These are phyloP conservation scores for Sciurus vulgaris DNA, from an alignment of 2,797 vertebrate genomes.

Conservation along the genomic window DNA sequence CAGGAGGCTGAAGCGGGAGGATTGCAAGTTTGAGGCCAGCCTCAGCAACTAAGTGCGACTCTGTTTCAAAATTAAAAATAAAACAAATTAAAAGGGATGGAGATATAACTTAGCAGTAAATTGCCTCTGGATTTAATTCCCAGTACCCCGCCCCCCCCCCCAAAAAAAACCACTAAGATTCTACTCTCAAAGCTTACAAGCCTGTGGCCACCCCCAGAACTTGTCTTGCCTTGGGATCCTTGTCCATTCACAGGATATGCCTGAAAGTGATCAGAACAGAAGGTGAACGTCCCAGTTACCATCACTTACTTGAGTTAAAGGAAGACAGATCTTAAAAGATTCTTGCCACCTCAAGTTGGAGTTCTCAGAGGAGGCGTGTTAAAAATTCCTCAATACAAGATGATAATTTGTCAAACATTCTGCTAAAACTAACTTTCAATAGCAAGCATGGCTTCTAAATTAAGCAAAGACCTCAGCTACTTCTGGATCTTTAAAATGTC, in stretches of 20 bases:
- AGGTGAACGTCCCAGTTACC: background rate
- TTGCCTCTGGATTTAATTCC: background rate
- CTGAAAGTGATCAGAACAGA: background rate
- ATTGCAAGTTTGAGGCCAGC: background rate
- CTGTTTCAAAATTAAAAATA: too few species aligned
- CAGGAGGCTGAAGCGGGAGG: background rate
- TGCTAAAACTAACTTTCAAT: constrained; percentile 68
- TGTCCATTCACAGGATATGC: background rate
- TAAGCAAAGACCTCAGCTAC: constrained; percentile 57
- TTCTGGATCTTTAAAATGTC: constrained; percentile 63
- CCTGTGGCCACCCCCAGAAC: background rate
- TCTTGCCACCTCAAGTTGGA: background rate
- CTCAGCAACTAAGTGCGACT: background rate
- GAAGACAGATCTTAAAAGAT: background rate
- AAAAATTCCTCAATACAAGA: constrained; percentile 63
- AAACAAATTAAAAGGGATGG: too few species aligned
- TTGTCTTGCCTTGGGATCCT: background rate
- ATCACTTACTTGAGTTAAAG: background rate
- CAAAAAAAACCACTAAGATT: background rate
- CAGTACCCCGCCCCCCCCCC: background rate
- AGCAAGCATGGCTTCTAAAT: constrained; percentile 74
- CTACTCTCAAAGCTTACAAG: background rate
- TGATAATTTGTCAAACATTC: constrained; percentile 66
- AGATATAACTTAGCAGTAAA: background rate
- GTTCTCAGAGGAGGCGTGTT: constrained; percentile 54